A percentile compares a stretch with the other conserved stretches of the same genome.
Evolutionary conservation across 2,113 vertebrate species (phyloP).

Genomic region (Gadus macrocephalus): DNA sequence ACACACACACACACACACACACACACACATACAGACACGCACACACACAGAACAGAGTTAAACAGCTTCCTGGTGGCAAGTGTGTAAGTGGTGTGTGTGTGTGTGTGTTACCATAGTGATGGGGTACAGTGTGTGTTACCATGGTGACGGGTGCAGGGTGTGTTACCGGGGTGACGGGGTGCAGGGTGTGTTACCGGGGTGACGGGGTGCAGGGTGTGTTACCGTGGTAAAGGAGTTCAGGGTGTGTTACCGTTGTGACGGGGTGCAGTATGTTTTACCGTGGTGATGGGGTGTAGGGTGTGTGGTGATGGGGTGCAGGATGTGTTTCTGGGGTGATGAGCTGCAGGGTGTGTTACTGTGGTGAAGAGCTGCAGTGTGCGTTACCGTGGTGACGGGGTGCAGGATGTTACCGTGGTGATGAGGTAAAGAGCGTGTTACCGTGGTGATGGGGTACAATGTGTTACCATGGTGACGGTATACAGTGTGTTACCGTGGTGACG

Average conservation of each 20-base stretch:
- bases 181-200: background rate
- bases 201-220: slow-evolving; percentile 22
- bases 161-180: background rate
- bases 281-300: slow-evolving; percentile 65
- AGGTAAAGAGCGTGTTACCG: too few relatives aligned
- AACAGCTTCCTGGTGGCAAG: background rate
- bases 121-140: background rate
- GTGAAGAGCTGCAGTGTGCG: too few relatives aligned
- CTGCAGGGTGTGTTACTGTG: too few relatives aligned
- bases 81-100: background rate
- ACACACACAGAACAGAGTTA: slow-evolving; percentile 12
- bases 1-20: slow-evolving; percentile 14
- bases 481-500: too few relatives aligned
- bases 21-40: background rate
- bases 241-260: slow-evolving; percentile 72
- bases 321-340: too few relatives aligned
- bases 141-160: background rate
- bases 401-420: too few relatives aligned
- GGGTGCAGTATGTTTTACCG: too few relatives aligned
- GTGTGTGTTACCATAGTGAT: background rate
- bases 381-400: too few relatives aligned
- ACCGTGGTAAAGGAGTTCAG: slow-evolving; percentile 97
- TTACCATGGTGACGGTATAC: too few relatives aligned
- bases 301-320: slow-evolving; percentile 68
- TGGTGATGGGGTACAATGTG: too few relatives aligned